Base-by-base conservation (phyloP, 2,113 vertebrate species). In the Podarcis cretensis region DNA sequence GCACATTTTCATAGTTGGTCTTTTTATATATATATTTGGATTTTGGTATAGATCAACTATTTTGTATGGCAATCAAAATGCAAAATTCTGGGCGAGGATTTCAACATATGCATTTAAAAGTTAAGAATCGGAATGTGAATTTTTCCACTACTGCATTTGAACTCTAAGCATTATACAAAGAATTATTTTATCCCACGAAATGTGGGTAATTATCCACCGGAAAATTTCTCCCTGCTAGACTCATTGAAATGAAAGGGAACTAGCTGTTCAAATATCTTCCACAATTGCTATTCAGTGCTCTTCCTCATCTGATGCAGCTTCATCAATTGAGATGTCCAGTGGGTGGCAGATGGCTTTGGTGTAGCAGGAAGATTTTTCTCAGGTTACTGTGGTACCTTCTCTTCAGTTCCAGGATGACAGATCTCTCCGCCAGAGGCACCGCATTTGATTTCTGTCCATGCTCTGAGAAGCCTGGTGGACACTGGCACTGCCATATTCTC, bases 321-420 rank as follows among this genome's bases (percentile, higher is more conserved):
- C 9, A 48, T 48, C 48, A 48, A 48, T 48, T 2, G 48, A 48
- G 48, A 0, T 86, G 20, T 14, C 82, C 40, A 48, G 23, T 10
- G 6, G 37, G 27, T 3, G 81, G 35, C 54, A 10, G 82, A 35
- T n/a, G 76, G 23, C 40, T 25, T 5, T 79, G 30, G 43, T 79
- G 40, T 43, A 54, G 3, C 65, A 35, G 76, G 57, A 43, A 66
- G 5, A 88, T 87, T 76, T 89, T 90, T 48, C 94, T 93, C 93
- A 92, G 87, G 89, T 93, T 87, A 90, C 75, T 84, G 81, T 66
- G 0, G 89, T 93, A 95, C 90, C 93, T 94, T 92, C 82, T 84
- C 92, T 87, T 8, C 90, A 84, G 69, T 30, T 71, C 90, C 86
- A 88, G 89, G 87, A 91, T 89, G 71, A 93, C 89, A 94, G 93